Evolutionary conservation across 2,888 invertebrate genomes (phyloP), one percentile per base, ranked within the genome.

Genomic region (Neocrepidodera transversa): DNA sequence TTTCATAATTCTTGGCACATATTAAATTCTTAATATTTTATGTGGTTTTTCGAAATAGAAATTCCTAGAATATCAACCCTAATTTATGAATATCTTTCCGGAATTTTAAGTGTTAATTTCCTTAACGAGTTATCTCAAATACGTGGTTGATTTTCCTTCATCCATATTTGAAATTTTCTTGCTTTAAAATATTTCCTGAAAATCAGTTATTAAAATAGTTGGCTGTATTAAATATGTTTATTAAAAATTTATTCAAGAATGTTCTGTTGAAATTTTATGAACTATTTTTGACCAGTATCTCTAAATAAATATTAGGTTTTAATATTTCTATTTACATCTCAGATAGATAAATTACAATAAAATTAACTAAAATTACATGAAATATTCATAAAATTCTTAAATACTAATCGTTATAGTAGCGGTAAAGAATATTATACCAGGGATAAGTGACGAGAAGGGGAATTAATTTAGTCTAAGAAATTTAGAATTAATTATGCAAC

Each of bases 71-170:
- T 40, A 36, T 49, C 13, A 49, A 5, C 43, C 20, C 13, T 13
- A 1, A 43, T 23, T 26, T 13, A 48, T 35, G 35, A 48, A 55
- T n/a, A 55, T 55, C 48, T 55, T 53, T 58, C 42, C 4, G 53
- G 42, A 58, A 58, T 58, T 58, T 58, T 32, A 53, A 58, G 52
- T 43, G 52, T 48, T 53, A 42, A 58, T 58, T 56, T 58, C 53
- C 53, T 58, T 53, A 53, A 48, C 52, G 20, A 57, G 50, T 18
- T 28, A 36, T 51, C 18, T 26, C 26, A 13, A 45, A 40, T 45
- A 51, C 50, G 57, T 51, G 16, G 43, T 23, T 8, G 17, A 40
- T 51, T 32, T 36, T 10, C 13, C 13, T 51, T 18, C 14, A 40
- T 11, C 30, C 56, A 40, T 49, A 49, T 56, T 48, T 35, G 30